These are phyloP conservation scores for Scaptomyza cyrtandrae DNA, from an alignment of 2,888 invertebrate species.

Conservation along the genomic window DNA sequence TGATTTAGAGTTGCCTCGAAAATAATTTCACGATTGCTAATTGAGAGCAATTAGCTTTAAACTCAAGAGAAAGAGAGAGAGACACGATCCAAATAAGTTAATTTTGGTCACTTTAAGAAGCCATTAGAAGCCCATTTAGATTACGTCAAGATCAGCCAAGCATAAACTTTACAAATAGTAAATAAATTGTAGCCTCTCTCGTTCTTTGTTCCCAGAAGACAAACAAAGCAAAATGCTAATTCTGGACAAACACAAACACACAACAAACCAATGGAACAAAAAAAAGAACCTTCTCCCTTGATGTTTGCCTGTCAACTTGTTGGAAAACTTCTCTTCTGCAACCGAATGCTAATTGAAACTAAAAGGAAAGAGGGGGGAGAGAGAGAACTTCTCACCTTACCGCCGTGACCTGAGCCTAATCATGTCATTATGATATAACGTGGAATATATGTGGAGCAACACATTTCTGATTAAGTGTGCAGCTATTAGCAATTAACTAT, in stretches of 20 bases:
- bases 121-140: slow-evolving; percentile 56
- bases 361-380: background rate
- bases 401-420: slow-evolving; percentile 21
- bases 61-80: slow-evolving; percentile 11
- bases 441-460: background rate
- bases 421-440: background rate
- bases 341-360: slow-evolving; percentile 53
- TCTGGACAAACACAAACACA: slow-evolving; percentile 27
- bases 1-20: background rate
- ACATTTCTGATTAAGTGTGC: background rate
- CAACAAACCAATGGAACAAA: slow-evolving; percentile 51
- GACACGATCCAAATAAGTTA: slow-evolving; percentile 61
- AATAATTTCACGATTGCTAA: slow-evolving; percentile 40
- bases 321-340: slow-evolving; percentile 26
- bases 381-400: slow-evolving; percentile 37
- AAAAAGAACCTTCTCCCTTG: slow-evolving; percentile 25
- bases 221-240: slow-evolving; percentile 63
- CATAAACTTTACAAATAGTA: slow-evolving; percentile 61
- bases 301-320: slow-evolving; percentile 59
- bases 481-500: slow-evolving; percentile 38
- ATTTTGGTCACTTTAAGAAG: slow-evolving; percentile 74
- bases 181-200: slow-evolving; percentile 27
- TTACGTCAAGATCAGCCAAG: slow-evolving; percentile 51
- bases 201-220: background rate
- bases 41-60: slow-evolving; percentile 53